Conservation (phyloP, 2,797 vertebrate species). For the Anas capensis region DNA sequence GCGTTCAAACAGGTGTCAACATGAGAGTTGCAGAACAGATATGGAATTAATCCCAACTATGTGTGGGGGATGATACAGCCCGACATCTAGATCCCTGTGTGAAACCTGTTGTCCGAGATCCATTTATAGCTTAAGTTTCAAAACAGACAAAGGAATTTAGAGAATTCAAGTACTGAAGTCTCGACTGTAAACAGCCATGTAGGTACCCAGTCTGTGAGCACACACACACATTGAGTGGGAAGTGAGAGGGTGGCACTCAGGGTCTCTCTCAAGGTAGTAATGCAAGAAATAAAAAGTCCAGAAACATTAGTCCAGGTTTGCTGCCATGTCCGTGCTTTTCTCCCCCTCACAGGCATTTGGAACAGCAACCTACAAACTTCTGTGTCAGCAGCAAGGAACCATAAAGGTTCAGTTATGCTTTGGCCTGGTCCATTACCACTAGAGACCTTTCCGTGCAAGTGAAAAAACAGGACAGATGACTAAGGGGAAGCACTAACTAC, state of each 20-base stretch:
- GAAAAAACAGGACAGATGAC: not conserved
- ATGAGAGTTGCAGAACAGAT: not conserved
- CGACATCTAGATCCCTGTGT: not conserved
- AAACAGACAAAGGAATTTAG: not conserved
- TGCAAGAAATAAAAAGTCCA: not conserved
- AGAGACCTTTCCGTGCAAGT: not conserved
- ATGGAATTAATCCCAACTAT: not conserved
- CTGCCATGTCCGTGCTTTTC: not conserved
- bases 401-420: not conserved
- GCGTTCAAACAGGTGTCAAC: not conserved
- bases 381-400: not conserved
- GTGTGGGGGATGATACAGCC: not conserved
- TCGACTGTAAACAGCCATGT: not conserved
- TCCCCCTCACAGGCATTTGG: not conserved
- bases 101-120: not conserved
- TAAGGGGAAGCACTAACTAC: not conserved
- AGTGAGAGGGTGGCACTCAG: rapidly evolving
- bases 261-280: not conserved
- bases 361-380: not conserved
- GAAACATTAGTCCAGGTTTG: not conserved
- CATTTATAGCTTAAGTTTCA: not conserved
- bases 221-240: rapidly evolving
- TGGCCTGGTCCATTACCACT: not conserved
- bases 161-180: not conserved
- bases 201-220: not conserved